These are phyloP conservation scores for Nansenia antarctica DNA, from an alignment of 2,113 vertebrate genomes.

Conservation along the genomic window DNA sequence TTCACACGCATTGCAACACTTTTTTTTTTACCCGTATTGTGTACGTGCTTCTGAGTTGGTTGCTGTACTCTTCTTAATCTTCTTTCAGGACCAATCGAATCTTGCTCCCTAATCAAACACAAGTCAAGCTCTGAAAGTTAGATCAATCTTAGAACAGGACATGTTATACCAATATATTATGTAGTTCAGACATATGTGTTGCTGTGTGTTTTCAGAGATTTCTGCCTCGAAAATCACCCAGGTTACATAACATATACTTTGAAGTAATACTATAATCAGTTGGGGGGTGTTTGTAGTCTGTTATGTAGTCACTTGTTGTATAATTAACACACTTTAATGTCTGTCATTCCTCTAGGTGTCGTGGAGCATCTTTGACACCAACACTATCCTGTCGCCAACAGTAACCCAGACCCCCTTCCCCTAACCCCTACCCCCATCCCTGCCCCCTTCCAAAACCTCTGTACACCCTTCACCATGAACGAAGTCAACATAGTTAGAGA, in stretches of 20 bases:
- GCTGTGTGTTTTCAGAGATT: background rate
- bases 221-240: background rate
- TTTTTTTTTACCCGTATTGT: background rate
- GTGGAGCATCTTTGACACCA: slow-evolving; percentile 17
- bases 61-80: background rate
- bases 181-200: background rate
- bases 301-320: background rate
- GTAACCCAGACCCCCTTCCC: slow-evolving; percentile 29
- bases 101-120: background rate
- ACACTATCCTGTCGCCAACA: slow-evolving; percentile 35
- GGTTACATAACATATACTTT: background rate
- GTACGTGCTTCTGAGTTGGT: background rate
- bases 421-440: slow-evolving; percentile 29
- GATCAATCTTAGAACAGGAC: no score
- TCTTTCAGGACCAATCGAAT: background rate
- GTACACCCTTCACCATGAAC: slow-evolving; percentile 59
- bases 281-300: background rate
- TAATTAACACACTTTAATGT: background rate
- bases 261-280: no score
- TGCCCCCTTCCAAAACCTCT: slow-evolving; percentile 37
- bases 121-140: background rate
- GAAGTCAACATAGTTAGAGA: slow-evolving; percentile 69
- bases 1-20: background rate
- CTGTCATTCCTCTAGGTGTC: slow-evolving; percentile 34
- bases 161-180: no score